These are phyloP conservation scores for Riparia riparia DNA, from an alignment of 2,113 vertebrate genomes.

Conservation along the genomic window DNA sequence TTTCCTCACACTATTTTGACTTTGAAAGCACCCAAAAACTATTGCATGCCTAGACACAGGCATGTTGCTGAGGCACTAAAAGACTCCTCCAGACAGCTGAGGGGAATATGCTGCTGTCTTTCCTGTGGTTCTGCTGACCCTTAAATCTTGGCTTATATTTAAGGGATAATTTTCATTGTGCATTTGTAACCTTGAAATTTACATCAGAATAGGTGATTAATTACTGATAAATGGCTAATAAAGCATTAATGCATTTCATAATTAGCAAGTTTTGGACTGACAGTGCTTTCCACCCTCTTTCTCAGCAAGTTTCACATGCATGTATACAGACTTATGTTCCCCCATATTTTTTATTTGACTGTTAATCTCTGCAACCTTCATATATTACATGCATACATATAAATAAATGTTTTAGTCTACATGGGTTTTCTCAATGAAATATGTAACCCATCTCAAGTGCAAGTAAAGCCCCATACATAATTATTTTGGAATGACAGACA, in stretches of 20 bases:
- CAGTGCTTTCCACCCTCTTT: not conserved
- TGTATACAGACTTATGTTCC: not conserved
- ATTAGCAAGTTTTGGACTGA: slow-evolving; percentile 80
- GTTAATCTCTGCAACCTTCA: slow-evolving; percentile 58
- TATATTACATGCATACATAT: slow-evolving; percentile 16
- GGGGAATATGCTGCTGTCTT: slow-evolving; percentile 41
- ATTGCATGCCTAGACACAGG: not conserved
- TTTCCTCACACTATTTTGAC: not conserved
- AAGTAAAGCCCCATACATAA: slow-evolving; percentile 77
- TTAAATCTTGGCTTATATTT: slow-evolving; percentile 46
- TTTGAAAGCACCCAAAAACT: slow-evolving; percentile 1
- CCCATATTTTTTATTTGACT: slow-evolving; percentile 52
- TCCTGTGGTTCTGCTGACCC: slow-evolving; percentile 20
- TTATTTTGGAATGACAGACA: slow-evolving; percentile 83
- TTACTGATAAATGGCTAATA: slow-evolving; percentile 89
- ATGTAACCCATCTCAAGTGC: slow-evolving; percentile 69
- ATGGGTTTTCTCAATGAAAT: slow-evolving; percentile 79
- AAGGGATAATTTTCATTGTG: slow-evolving; percentile 69
- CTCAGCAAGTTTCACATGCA: not conserved
- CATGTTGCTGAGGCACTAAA: not conserved
- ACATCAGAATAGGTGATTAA: slow-evolving; percentile 88
- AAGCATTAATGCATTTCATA: slow-evolving; percentile 86
- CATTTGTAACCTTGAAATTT: slow-evolving; percentile 86
- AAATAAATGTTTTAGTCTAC: slow-evolving; percentile 67
- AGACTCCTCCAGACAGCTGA: slow-evolving; percentile 43